Conservation (phyloP, 2,113 vertebrate species). For the Bombycilla garrulus region DNA sequence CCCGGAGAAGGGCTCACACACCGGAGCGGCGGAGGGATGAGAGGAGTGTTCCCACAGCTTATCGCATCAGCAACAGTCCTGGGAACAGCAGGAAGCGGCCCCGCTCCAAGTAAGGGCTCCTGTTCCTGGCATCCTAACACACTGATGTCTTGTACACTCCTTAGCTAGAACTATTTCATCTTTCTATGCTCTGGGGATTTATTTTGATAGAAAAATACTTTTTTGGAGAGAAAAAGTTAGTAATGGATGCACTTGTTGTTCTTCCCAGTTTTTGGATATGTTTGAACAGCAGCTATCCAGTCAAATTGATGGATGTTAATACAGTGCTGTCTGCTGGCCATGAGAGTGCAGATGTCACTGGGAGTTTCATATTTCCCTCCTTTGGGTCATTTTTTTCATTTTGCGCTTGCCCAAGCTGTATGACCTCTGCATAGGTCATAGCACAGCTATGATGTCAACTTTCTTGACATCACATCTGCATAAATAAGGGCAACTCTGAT, state of each 20-base stretch:
- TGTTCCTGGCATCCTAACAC: accelerated
- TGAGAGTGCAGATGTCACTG: neutral
- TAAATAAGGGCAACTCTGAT: neutral
- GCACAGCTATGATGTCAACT: neutral
- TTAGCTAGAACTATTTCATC: neutral
- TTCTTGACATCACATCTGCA: neutral
- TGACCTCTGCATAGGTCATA: neutral
- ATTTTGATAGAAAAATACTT: neutral
- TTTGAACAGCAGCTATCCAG: neutral
- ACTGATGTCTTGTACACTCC: neutral
- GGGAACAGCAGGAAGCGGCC: conserved; percentile 79
- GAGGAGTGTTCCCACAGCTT: conserved; percentile 73
- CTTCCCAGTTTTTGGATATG: neutral
- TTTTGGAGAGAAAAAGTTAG: accelerated
- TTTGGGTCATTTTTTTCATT: neutral
- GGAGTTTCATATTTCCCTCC: neutral
- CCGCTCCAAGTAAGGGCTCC: conserved; percentile 81
- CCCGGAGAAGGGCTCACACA: conserved; percentile 78
- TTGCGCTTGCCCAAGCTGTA: neutral
- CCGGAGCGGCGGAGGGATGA: conserved; percentile 84
- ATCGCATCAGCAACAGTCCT: conserved; percentile 85
- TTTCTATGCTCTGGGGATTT: neutral
- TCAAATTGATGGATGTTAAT: neutral
- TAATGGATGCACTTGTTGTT: neutral
- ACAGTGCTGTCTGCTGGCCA: neutral